Evolutionary conservation across 1,140 invertebrate species (phyloP), one percentile per base, ranked within the genome.

Genomic region (Zophobas morio): DNA sequence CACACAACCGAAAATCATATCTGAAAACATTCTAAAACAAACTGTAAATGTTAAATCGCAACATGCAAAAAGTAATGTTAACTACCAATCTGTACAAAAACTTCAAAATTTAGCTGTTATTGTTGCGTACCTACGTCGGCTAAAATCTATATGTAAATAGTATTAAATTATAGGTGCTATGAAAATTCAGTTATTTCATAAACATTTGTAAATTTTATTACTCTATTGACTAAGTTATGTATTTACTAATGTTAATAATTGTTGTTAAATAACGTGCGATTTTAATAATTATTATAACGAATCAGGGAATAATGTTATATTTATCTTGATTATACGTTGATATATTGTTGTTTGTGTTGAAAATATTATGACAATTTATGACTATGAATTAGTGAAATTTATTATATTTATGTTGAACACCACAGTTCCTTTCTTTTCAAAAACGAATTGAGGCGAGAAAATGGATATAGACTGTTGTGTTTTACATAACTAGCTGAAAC

Each of bases 221-320:
- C 53, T 51, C 70, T 70, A 76, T 56, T 53, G 39, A 76, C 56
- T 76, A 74, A 74, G 72, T 74, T 74, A 51, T 70, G 35, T 70
- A 76, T 76, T 76, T 70, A 49, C 56, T 76, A 76, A 70, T 76
- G 74, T 76, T 76, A 70, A 53, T 49, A 51, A 76, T 39, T 76
- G 60, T 76, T 76, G 74, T 76, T 76, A 70, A 72, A 76, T 75
- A 37, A 60, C 56, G 53, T 70, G 60, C 74, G 57, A 76, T 76
- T 76, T 53, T 54, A 51, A 76, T 70, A 51, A 76, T 76, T 76
- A 76, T 72, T 76, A 76, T 72, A 53, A 66, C 56, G 63, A 76
- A 76, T 76, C 74, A 76, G 74, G 74, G 74, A 76, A 70, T 53
- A 70, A 66, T 76, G 53, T 76, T 70, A 76, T 33, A 76, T 70